phyloP scores from a whole-genome alignment of 2,888 invertebrate genomes.

The Molorchus minor region DNA sequence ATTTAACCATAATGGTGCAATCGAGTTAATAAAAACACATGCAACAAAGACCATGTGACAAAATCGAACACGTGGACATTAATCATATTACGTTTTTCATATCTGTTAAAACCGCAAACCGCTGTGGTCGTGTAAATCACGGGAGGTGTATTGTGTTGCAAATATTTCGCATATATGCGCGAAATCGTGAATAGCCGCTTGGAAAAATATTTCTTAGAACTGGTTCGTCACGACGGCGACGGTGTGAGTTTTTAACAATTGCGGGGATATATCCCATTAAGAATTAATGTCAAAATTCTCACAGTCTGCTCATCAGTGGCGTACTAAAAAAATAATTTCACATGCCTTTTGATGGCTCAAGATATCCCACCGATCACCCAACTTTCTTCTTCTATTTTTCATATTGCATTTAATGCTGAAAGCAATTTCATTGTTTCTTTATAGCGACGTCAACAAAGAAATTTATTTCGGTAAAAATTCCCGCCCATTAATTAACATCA shows the following conservation, averaged over 20 bases:
- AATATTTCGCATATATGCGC: constrained; percentile 1
- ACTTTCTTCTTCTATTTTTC: too few relatives aligned
- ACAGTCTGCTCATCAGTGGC: constrained; percentile 2
- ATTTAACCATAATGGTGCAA: too few relatives aligned
- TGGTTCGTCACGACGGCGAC: background rate
- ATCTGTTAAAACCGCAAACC: background rate
- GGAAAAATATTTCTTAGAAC: constrained; percentile 4
- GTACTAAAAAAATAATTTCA: background rate
- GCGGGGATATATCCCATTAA: constrained; percentile 1
- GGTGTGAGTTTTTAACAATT: constrained; percentile 5
- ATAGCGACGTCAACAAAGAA: too few relatives aligned
- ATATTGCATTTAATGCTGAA: too few relatives aligned
- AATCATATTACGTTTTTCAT: background rate
- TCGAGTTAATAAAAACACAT: too few relatives aligned
- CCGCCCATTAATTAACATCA: too few relatives aligned
- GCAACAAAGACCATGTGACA: too few relatives aligned
- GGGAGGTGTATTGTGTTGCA: background rate
- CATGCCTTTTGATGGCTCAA: too few relatives aligned
- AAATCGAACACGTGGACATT: background rate
- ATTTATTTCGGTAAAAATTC: too few relatives aligned
- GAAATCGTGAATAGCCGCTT: background rate
- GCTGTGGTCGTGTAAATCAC: background rate
- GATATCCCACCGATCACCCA: too few relatives aligned
- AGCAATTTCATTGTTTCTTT: too few relatives aligned
- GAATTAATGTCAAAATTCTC: constrained; percentile 12